These are phyloP conservation scores for Umimayanthus kanabou DNA, from an alignment of 92 coral and sea anemone genomes.

Conservation along the genomic window DNA sequence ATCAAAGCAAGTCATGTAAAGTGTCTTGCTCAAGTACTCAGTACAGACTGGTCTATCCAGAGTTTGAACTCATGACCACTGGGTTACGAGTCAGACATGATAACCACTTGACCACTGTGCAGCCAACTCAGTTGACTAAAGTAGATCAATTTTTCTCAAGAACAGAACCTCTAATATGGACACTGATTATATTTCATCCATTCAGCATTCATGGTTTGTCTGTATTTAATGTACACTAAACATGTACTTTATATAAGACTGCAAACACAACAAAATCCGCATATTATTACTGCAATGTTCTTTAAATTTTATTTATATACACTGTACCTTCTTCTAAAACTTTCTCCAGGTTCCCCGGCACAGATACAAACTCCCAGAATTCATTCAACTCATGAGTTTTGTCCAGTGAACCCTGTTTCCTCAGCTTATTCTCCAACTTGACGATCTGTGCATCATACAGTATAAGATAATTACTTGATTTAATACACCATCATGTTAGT, in stretches of 20 bases:
- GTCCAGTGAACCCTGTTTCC: constrained; percentile 69
- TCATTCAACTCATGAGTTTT: constrained; percentile 70
- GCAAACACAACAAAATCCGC: background rate
- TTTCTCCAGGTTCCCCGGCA: constrained; percentile 65
- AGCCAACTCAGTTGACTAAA: no score
- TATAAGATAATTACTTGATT: no score
- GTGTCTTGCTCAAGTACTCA: no score
- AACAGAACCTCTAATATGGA: no score
- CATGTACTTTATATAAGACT: background rate
- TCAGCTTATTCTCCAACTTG: constrained; percentile 71
- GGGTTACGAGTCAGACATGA: no score
- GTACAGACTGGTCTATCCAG: no score
- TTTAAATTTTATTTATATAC: background rate
- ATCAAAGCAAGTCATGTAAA: no score
- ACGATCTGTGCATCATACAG: constrained; percentile 55
- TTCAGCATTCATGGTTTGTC: no score
- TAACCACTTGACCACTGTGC: no score
- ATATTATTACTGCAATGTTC: background rate
- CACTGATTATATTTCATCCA: no score
- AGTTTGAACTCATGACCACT: no score
- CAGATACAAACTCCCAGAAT: constrained; percentile 74
- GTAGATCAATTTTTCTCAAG: no score
- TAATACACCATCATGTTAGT: background rate
- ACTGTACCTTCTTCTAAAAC: constrained; percentile 64
- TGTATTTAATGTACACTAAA: background rate